A percentile compares a stretch with the other conserved stretches of the same genome.
Evolutionary conservation across 2,797 vertebrate genomes (phyloP).

Genomic region (Scarus forsteni): DNA sequence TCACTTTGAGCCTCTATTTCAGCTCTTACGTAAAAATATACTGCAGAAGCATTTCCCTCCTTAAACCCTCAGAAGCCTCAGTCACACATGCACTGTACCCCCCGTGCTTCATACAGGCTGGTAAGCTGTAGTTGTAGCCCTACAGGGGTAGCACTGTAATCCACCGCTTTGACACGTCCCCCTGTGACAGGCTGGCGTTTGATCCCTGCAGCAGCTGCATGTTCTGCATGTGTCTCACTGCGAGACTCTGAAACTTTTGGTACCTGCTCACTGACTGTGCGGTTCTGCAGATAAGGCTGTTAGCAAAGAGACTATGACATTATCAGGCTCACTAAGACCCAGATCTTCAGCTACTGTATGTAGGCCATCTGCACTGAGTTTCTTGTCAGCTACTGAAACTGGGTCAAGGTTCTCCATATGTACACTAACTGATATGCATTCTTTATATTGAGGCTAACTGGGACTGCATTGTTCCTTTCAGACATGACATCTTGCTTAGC

Average conservation of each 20-base stretch:
- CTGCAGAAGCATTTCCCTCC: not conserved
- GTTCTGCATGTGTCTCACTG: constrained; percentile 61
- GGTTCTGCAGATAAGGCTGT: constrained; percentile 28
- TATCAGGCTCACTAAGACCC: constrained; percentile 16
- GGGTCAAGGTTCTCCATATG: constrained; percentile 40
- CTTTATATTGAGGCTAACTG: constrained; percentile 8
- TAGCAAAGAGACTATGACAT: constrained; percentile 16
- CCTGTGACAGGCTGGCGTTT: constrained; percentile 54
- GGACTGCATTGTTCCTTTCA: not conserved
- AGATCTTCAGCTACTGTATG: constrained; percentile 9
- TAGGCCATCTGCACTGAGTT: constrained; percentile 19
- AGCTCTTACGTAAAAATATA: not conserved
- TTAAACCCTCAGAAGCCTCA: not conserved
- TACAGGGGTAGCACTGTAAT: constrained; percentile 47
- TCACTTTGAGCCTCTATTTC: too few relatives aligned
- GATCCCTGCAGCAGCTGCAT: constrained; percentile 62
- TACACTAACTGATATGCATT: constrained; percentile 16
- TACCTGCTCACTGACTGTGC: constrained; percentile 39
- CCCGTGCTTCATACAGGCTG: constrained; percentile 10
- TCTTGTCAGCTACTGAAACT: constrained; percentile 35
- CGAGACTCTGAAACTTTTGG: constrained; percentile 39
- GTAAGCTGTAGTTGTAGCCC: constrained; percentile 28
- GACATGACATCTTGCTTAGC: constrained; percentile 1
- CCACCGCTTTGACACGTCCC: constrained; percentile 54
- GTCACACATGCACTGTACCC: constrained; percentile 1